phyloP scores from a whole-genome alignment of 2,113 vertebrate genomes.

The Anarrhichthys ocellatus region DNA sequence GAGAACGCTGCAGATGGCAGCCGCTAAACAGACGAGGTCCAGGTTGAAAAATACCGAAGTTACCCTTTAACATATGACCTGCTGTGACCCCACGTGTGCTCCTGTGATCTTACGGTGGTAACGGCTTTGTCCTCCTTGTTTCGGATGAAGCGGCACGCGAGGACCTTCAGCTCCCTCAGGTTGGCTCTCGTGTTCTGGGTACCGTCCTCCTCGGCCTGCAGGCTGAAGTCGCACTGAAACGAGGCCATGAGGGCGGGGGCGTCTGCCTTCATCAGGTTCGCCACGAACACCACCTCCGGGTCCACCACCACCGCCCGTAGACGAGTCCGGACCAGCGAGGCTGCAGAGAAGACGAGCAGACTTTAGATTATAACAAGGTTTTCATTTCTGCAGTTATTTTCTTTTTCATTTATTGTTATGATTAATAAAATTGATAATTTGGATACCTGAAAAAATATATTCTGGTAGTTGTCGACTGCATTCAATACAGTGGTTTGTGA shows the following conservation, averaged over 20 bases:
- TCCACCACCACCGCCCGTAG: constrained; percentile 89
- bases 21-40: no score
- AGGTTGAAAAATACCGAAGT: no score
- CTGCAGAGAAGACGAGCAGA: constrained; percentile 31
- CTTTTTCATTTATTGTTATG: background rate
- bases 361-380: background rate
- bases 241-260: constrained; percentile 91
- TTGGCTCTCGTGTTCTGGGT: constrained; percentile 85
- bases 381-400: no score
- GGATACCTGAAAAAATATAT: background rate
- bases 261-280: constrained; percentile 89
- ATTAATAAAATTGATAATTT: background rate
- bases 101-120: constrained; percentile 86
- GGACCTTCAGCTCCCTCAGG: constrained; percentile 88
- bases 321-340: constrained; percentile 46
- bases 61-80: background rate
- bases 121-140: constrained; percentile 82
- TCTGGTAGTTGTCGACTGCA: background rate
- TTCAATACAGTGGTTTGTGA: background rate
- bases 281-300: constrained; percentile 97
- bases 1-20: no score
- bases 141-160: constrained; percentile 93
- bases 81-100: background rate
- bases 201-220: constrained; percentile 71
- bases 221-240: constrained; percentile 89